A percentile compares a stretch with the other conserved stretches of the same genome.
phyloP scores from a whole-genome alignment of 2,113 vertebrate genomes.

The Lepidothrix coronata region DNA sequence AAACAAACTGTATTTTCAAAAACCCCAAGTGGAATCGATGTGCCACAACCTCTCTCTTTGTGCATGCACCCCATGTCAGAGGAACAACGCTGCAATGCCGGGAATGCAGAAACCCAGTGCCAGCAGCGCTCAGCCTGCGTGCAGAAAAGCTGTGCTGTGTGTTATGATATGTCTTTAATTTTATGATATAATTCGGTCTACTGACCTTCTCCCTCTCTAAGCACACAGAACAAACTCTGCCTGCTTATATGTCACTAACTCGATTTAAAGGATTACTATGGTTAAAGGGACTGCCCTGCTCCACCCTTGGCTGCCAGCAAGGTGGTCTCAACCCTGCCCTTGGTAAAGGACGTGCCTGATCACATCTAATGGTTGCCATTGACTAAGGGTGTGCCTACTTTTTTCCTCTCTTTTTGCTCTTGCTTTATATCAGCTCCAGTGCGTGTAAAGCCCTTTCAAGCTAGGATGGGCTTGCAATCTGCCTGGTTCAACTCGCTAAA shows the following conservation, averaged over 20 bases:
- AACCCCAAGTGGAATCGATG: accelerated
- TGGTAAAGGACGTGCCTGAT: not conserved
- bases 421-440: not conserved
- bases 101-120: not conserved
- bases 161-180: not conserved
- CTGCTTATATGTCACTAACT: not conserved
- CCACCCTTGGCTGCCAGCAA: not conserved
- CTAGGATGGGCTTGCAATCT: not conserved
- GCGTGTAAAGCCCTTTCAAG: not conserved
- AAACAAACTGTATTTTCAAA: conserved; percentile 12
- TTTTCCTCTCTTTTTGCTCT: not conserved
- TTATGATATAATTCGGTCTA: not conserved
- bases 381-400: not conserved
- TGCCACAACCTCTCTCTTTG: not conserved
- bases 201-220: not conserved
- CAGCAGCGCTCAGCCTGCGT: accelerated
- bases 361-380: not conserved
- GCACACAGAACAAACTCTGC: not conserved
- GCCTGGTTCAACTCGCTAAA: not conserved
- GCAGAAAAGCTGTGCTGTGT: not conserved
- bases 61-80: not conserved
- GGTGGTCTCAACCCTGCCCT: not conserved
- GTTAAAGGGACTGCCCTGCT: not conserved
- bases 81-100: not conserved
- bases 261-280: not conserved